These are phyloP conservation scores for Platichthys stellatus DNA, from an alignment of 2,113 vertebrate genomes.

Conservation along the genomic window DNA sequence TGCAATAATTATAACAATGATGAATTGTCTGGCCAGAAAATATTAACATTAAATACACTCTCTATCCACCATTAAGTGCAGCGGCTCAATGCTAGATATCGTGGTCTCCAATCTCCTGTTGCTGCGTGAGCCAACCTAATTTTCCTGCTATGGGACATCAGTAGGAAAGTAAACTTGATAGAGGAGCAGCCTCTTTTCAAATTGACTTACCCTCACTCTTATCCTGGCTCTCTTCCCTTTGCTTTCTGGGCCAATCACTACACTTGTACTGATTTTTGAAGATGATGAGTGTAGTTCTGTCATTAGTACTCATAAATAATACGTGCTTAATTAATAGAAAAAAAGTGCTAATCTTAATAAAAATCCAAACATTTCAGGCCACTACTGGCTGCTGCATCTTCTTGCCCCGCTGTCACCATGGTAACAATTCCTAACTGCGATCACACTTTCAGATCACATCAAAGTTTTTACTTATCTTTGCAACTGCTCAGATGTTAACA, in stretches of 20 bases:
- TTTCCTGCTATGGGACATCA: background rate
- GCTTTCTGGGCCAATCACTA: background rate
- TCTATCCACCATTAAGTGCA: too few species aligned
- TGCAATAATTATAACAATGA: background rate
- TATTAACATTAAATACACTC: background rate
- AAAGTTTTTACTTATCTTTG: background rate
- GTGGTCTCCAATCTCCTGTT: too few species aligned
- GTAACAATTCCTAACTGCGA: background rate
- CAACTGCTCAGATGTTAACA: slow-evolving; percentile 10
- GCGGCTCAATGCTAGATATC: too few species aligned
- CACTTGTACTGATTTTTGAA: background rate
- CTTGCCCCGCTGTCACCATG: background rate
- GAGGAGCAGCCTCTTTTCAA: background rate
- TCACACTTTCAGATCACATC: background rate
- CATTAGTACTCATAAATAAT: background rate
- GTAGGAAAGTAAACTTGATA: background rate
- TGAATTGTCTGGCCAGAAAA: background rate
- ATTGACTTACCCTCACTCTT: background rate
- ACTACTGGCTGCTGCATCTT: too few species aligned
- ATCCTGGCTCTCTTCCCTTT: background rate
- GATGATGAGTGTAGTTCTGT: background rate
- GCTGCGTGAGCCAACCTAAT: background rate
- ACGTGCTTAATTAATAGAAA: background rate
- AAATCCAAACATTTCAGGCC: background rate
- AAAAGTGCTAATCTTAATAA: background rate